Conservation (phyloP, 2,888 invertebrate genomes). For the Hermaeophaga mercurialis region DNA sequence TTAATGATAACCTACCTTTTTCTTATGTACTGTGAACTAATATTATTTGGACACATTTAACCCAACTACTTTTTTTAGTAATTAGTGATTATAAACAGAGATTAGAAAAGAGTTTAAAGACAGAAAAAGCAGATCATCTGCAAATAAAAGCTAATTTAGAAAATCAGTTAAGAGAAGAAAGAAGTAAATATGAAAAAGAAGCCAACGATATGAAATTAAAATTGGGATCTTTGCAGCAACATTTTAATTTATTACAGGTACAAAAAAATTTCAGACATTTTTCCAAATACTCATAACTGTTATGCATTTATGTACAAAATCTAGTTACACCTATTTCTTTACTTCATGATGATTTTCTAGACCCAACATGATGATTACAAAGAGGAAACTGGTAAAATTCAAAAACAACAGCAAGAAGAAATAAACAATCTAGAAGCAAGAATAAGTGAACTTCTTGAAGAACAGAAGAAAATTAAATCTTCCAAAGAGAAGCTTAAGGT, state of each 20-base stretch:
- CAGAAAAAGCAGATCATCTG: constrained; percentile 62
- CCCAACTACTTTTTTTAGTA: constrained; percentile 55
- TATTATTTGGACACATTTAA: too few species aligned
- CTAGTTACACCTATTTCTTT: too few species aligned
- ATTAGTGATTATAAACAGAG: constrained; percentile 64
- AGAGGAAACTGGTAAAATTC: constrained; percentile 58
- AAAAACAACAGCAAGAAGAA: constrained; percentile 59
- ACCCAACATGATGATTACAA: constrained; percentile 61
- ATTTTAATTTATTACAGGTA: constrained; percentile 58
- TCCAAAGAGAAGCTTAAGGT: constrained; percentile 58
- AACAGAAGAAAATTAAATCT: constrained; percentile 55
- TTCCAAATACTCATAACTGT: neutral
- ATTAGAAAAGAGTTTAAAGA: constrained; percentile 63
- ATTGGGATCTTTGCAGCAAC: constrained; percentile 62
- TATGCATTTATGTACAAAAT: too few species aligned
- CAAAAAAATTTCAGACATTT: neutral
- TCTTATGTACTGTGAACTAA: too few species aligned
- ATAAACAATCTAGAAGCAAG: constrained; percentile 59
- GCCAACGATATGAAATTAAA: constrained; percentile 60
- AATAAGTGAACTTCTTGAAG: constrained; percentile 58
- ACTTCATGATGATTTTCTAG: constrained; percentile 55
- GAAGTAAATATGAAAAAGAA: constrained; percentile 59
- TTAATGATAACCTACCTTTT: too few species aligned
- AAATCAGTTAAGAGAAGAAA: constrained; percentile 59
- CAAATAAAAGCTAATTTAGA: constrained; percentile 60